A percentile compares a stretch with the other conserved stretches of the same genome.
Conservation (phyloP, 2,888 invertebrate species). For the Eupithecia tripunctaria region DNA sequence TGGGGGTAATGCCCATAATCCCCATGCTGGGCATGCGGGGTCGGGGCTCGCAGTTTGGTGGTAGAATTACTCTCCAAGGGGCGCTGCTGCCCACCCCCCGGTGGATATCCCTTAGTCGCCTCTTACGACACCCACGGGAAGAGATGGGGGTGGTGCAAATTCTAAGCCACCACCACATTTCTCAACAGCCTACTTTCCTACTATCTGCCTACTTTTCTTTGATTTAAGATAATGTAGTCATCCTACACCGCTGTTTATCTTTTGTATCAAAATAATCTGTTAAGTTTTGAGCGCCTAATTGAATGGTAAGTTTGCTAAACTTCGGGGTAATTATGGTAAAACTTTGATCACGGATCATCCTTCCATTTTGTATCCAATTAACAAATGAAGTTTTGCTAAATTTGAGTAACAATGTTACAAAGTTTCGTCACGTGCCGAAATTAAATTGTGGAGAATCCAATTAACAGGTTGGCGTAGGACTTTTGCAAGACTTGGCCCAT, state of each 20-base stretch:
- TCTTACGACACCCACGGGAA: too few relatives aligned
- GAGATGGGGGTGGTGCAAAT: too few relatives aligned
- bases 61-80: too few relatives aligned
- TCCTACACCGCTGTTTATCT: not conserved
- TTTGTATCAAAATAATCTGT: slow-evolving; percentile 3
- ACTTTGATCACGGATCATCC: slow-evolving; percentile 19
- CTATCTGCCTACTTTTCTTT: not conserved
- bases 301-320: slow-evolving; percentile 9
- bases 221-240: not conserved
- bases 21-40: too few relatives aligned
- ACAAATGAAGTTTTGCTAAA: slow-evolving; percentile 33
- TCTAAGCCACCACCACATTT: too few relatives aligned
- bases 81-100: too few relatives aligned
- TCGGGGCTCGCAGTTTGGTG: too few relatives aligned
- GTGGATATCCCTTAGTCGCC: too few relatives aligned
- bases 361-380: slow-evolving; percentile 33
- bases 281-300: not conserved
- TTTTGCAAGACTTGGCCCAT: slow-evolving; percentile 3
- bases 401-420: slow-evolving; percentile 11
- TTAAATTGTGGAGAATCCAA: slow-evolving; percentile 71
- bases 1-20: too few relatives aligned
- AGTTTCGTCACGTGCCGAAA: slow-evolving; percentile 65
- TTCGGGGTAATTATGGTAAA: slow-evolving; percentile 13
- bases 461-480: slow-evolving; percentile 58
- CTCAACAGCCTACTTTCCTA: too few relatives aligned